phyloP scores from a whole-genome alignment of 2,797 vertebrate species.

The Anolis apletophallus region DNA sequence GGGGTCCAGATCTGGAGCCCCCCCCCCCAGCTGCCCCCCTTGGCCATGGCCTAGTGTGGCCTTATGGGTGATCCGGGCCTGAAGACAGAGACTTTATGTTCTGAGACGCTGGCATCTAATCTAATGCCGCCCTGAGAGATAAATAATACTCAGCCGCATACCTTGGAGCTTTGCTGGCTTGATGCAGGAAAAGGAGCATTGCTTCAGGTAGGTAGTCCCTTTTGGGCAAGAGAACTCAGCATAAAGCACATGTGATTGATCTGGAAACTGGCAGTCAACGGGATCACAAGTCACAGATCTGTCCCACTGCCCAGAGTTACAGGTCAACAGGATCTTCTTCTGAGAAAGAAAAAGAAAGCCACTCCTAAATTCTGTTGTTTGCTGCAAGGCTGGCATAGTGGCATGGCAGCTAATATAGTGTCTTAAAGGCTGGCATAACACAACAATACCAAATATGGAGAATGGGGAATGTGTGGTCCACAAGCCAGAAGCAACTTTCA shows the following conservation, averaged over 20 bases:
- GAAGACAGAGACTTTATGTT: background rate
- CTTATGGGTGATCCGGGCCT: too few relatives aligned
- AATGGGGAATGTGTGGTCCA: too few relatives aligned
- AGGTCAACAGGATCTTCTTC: conserved; percentile 83
- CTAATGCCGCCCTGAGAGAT: background rate
- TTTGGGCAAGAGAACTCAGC: conserved; percentile 89
- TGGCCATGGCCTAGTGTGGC: too few relatives aligned
- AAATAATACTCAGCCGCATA: conserved; percentile 60
- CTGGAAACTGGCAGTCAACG: conserved; percentile 87
- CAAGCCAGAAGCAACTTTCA: background rate
- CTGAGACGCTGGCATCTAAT: background rate
- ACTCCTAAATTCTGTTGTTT: background rate
- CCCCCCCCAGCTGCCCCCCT: too few relatives aligned
- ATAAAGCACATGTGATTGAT: conserved; percentile 87
- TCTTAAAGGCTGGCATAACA: conserved; percentile 2
- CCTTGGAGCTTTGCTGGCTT: conserved; percentile 94
- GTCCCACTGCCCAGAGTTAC: conserved; percentile 89
- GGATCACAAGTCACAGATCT: conserved; percentile 84
- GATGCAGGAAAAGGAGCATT: conserved; percentile 90
- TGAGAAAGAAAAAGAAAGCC: conserved; percentile 57
- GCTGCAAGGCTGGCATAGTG: background rate
- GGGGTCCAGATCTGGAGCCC: too few relatives aligned
- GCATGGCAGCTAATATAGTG: background rate
- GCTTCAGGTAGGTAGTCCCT: conserved; percentile 88
- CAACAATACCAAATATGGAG: background rate